phyloP scores from a whole-genome alignment of 2,888 invertebrate species.

The Scaptomyza caliginosa region DNA sequence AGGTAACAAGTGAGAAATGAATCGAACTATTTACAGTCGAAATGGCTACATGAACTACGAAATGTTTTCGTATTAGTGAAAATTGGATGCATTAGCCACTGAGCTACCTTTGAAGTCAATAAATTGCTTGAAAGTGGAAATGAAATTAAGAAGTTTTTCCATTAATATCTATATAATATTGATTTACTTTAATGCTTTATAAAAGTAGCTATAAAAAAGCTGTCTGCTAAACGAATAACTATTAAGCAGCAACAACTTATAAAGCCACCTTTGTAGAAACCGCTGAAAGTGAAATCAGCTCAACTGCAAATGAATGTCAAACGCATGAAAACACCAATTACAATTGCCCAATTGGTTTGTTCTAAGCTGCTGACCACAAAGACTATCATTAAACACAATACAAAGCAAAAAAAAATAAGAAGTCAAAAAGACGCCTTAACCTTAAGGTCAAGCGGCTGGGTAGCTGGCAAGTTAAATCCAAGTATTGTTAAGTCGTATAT shows the following conservation, averaged over 20 bases:
- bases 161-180: no score
- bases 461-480: not conserved
- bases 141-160: no score
- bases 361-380: slow-evolving; percentile 18
- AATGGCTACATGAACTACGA: not conserved
- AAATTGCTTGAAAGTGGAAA: not conserved
- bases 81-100: no score
- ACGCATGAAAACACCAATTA: slow-evolving; percentile 28
- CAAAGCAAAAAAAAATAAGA: not conserved
- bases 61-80: not conserved
- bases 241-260: no score
- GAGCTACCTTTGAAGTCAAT: not conserved
- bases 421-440: slow-evolving; percentile 3
- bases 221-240: no score
- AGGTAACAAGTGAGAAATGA: slow-evolving; percentile 8
- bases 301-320: slow-evolving; percentile 27
- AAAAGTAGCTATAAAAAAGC: no score
- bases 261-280: not conserved
- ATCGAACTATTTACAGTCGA: not conserved
- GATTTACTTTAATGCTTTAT: no score
- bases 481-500: slow-evolving; percentile 30
- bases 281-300: not conserved
- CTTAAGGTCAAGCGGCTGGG: not conserved
- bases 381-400: slow-evolving; percentile 32
- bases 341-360: slow-evolving; percentile 13